These are phyloP conservation scores for Oryzias sinensis DNA, from an alignment of 2,797 vertebrate species.

Conservation along the genomic window DNA sequence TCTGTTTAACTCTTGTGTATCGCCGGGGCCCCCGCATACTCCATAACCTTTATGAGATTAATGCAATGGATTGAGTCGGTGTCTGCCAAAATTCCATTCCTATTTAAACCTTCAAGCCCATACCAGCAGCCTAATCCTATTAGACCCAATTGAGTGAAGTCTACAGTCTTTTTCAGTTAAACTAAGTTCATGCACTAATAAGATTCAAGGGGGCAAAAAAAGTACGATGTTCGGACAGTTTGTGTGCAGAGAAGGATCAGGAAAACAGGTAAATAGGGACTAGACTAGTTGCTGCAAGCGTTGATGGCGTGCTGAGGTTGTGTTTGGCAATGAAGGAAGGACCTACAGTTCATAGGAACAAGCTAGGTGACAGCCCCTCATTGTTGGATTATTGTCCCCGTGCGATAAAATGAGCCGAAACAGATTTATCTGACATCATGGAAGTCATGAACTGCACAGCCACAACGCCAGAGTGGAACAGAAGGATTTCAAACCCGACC, in stretches of 20 bases:
- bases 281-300: conserved; percentile 37
- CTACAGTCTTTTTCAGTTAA: conserved; percentile 89
- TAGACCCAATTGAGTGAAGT: conserved; percentile 93
- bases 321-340: conserved; percentile 10
- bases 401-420: too few species aligned
- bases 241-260: conserved; percentile 50
- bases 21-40: conserved; percentile 69
- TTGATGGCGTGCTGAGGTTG: conserved; percentile 39
- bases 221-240: conserved; percentile 73
- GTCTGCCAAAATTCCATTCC: conserved; percentile 86
- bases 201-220: conserved; percentile 76
- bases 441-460: neutral
- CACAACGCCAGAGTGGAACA: neutral
- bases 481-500: conserved; percentile 8
- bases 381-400: too few species aligned
- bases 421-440: too few species aligned
- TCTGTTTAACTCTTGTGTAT: conserved; percentile 45
- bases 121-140: conserved; percentile 92
- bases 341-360: conserved; percentile 36
- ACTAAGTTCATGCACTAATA: conserved; percentile 90
- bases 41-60: conserved; percentile 84
- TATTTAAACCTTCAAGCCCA: conserved; percentile 87
- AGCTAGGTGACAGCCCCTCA: too few species aligned
- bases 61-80: conserved; percentile 83
- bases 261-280: conserved; percentile 36